Evolutionary conservation across 2,797 vertebrate species (phyloP).

Genomic region (Decapterus maruadsi): DNA sequence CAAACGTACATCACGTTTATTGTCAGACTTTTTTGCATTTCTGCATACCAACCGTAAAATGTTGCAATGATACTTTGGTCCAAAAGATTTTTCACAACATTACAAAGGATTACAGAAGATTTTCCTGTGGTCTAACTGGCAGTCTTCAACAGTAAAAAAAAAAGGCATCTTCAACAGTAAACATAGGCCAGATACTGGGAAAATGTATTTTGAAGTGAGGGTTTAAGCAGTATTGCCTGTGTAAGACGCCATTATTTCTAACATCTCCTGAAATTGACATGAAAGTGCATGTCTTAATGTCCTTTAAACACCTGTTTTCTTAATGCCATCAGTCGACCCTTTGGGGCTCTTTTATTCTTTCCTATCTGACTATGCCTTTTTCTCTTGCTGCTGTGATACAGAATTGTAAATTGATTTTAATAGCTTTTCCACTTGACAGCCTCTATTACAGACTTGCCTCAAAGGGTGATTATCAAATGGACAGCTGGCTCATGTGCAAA

Average conservation of each 20-base stretch:
- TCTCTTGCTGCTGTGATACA: slow-evolving; percentile 25
- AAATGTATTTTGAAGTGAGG: slow-evolving; percentile 4
- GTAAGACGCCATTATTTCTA: slow-evolving; percentile 25
- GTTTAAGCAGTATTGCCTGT: slow-evolving; percentile 12
- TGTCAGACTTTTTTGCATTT: neutral
- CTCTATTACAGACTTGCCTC: slow-evolving; percentile 69
- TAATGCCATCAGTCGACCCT: slow-evolving; percentile 27
- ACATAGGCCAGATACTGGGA: neutral
- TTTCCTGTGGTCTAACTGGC: neutral
- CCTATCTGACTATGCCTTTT: slow-evolving; percentile 20
- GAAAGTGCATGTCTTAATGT: slow-evolving; percentile 14
- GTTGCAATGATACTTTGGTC: no score
- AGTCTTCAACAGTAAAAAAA: no score
- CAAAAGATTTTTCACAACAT: neutral
- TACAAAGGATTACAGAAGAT: neutral
- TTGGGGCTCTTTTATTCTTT: slow-evolving; percentile 27
- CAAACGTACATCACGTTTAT: neutral
- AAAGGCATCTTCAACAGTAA: neutral
- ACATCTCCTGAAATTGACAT: slow-evolving; percentile 13
- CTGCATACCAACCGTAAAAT: no score
- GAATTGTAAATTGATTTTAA: slow-evolving; percentile 73
- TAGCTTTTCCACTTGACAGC: slow-evolving; percentile 63
- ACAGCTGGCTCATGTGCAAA: slow-evolving; percentile 49
- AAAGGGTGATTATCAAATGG: slow-evolving; percentile 64
- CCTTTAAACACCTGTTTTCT: slow-evolving; percentile 41